Base-by-base conservation (phyloP, 2,797 vertebrate genomes). In the Nyctibius grandis region DNA sequence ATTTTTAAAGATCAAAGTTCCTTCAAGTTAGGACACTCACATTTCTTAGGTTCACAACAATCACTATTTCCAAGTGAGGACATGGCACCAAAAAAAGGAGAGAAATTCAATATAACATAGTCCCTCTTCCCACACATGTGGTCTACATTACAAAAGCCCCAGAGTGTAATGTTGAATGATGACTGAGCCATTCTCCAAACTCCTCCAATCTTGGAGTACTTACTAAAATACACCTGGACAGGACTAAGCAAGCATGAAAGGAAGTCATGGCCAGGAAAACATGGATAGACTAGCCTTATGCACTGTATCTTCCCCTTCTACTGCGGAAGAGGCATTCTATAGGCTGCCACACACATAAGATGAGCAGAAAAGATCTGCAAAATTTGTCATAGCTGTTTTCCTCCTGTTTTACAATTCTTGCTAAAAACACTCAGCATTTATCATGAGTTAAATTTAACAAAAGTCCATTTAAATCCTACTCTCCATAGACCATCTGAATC, bases 1-100 rank as follows among this genome's bases (percentile, higher is more conserved):
- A 63, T 85, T 94, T 90, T 85, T 63, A 77, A 88, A 91, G 42
- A 61, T 69, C 42, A 76, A 91, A 92, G 36, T 68, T 84, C 65
- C 54, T 45, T 65, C 29, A 12, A 42, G 23, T 38, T 47, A n/a
- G 28, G 38, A 64, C 69, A 40, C 15, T 42, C 40, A 31, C 11
- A 38, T 65, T 57, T 78, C 17, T 73, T 31, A 45, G 19, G 57
- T 65, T 23, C 86, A 82, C 33, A 92, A 54, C 5, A 51, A 91
- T 8, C 19, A 31, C 45, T n/a, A 29, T 11, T 88, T 57, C 21
- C 53, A 94, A 61, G 19, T 57, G 15, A 94, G 6, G 38, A 26
- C 40, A 34, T 3, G 1, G 22, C 53, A 79, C 12, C 3, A 10
- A 75, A 33, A 5, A 9, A 11, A 8, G 2, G 3, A 31, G 11